phyloP scores from a whole-genome alignment of 37 sponge, comb jelly and placozoan species.

The Spongilla lacustris region DNA sequence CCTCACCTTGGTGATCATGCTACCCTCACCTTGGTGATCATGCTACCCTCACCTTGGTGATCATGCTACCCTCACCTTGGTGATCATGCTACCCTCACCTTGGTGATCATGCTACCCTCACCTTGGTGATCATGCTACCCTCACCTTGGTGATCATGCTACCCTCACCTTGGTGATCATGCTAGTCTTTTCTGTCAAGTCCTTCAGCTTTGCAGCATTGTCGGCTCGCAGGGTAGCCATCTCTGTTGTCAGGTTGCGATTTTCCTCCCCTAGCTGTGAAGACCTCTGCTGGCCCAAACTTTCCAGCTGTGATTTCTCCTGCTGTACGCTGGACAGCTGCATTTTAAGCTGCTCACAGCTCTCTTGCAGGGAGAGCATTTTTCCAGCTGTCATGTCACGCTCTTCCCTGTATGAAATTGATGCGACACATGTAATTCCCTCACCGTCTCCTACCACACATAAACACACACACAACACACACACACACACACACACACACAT shows the following conservation, averaged over 20 bases:
- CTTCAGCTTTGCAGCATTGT: constrained; percentile 11
- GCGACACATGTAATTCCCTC: background rate
- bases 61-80: background rate
- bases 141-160: constrained; percentile 2
- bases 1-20: constrained; percentile 1
- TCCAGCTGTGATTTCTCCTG: constrained; percentile 8
- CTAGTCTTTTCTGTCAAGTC: constrained; percentile 19
- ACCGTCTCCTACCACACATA: background rate
- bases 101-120: background rate
- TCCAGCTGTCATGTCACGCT: constrained; percentile 35
- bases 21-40: constrained; percentile 1
- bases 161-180: constrained; percentile 46
- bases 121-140: constrained; percentile 1
- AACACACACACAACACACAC: too few relatives aligned
- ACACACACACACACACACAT: too few relatives aligned
- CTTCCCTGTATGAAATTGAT: constrained; percentile 31
- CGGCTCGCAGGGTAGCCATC: background rate
- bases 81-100: constrained; percentile 1
- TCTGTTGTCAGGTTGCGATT: background rate
- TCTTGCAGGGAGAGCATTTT: constrained; percentile 25
- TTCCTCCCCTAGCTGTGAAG: background rate
- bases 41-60: background rate
- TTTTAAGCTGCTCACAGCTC: constrained; percentile 19
- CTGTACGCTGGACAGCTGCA: constrained; percentile 27
- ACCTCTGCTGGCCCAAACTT: background rate